These are phyloP conservation scores for Microctonus aethiopoides DNA, from an alignment of 2,888 invertebrate genomes.

Conservation along the genomic window DNA sequence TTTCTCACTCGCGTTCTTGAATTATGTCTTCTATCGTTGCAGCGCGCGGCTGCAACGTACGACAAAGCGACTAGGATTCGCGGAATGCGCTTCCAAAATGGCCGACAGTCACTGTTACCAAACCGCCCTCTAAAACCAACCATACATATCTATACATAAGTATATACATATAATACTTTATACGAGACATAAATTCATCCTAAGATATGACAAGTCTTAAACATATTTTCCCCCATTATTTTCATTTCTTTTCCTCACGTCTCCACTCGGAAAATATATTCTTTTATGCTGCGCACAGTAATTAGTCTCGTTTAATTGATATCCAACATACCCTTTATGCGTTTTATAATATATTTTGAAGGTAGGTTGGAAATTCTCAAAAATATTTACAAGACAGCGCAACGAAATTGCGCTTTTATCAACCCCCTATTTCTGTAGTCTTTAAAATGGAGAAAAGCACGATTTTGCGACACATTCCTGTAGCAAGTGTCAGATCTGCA, in stretches of 20 bases:
- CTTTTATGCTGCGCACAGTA: neutral
- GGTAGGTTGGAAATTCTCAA: neutral
- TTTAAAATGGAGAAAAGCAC: conserved; percentile 29
- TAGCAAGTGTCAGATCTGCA: neutral
- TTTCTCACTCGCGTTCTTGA: neutral
- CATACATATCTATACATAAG: neutral
- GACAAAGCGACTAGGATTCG: conserved; percentile 38
- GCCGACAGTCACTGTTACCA: conserved; percentile 5
- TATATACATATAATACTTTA: neutral
- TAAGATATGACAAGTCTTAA: conserved; percentile 9
- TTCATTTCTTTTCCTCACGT: neutral
- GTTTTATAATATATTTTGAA: neutral
- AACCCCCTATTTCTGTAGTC: conserved; percentile 18
- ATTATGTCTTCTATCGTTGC: conserved; percentile 29
- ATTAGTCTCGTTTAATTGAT: conserved; percentile 17
- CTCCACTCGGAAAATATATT: neutral
- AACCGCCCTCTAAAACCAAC: neutral
- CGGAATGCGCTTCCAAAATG: conserved; percentile 35
- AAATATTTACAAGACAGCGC: neutral
- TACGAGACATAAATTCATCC: neutral
- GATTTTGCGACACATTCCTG: neutral
- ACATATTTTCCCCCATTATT: neutral
- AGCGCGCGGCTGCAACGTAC: conserved; percentile 18
- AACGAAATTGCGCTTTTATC: conserved; percentile 10
- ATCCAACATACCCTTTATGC: neutral